Evolutionary conservation across 1,140 invertebrate species (phyloP).

Genomic region (Teleogryllus occipitalis): DNA sequence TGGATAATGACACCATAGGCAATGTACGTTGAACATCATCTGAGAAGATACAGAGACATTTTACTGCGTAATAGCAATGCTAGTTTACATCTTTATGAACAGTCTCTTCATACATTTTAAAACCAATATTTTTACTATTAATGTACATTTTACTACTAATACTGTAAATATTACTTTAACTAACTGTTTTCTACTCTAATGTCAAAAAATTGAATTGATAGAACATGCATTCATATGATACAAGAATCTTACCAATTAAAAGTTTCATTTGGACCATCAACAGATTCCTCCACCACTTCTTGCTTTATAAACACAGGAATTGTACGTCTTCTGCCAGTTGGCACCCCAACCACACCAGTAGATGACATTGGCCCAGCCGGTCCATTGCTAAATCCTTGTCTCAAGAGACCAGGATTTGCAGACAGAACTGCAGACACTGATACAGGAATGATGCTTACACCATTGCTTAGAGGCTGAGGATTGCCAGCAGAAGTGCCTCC

Average conservation of each 20-base stretch:
- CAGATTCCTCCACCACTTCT: background rate
- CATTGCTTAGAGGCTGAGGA: background rate
- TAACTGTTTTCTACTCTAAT: too few species aligned
- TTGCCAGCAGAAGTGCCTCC: background rate
- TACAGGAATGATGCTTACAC: background rate
- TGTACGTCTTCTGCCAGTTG: background rate
- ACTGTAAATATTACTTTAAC: too few species aligned
- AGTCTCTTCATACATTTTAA: too few species aligned
- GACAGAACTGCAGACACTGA: background rate
- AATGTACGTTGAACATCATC: too few species aligned
- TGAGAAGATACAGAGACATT: too few species aligned
- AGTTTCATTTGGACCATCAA: background rate
- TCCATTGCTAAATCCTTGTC: background rate
- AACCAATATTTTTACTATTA: too few species aligned
- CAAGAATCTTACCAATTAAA: background rate
- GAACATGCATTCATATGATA: background rate
- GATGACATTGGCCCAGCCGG: background rate
- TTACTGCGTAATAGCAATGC: too few species aligned
- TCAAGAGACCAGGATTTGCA: background rate
- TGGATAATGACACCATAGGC: too few species aligned
- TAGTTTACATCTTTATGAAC: too few species aligned
- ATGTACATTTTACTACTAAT: too few species aligned
- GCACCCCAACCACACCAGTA: background rate
- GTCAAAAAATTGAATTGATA: too few species aligned
- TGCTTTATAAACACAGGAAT: background rate